Evolutionary conservation across 53 echinoderm and acorn worm genomes (phyloP).

Genomic region (Mesocentrotus franciscanus): DNA sequence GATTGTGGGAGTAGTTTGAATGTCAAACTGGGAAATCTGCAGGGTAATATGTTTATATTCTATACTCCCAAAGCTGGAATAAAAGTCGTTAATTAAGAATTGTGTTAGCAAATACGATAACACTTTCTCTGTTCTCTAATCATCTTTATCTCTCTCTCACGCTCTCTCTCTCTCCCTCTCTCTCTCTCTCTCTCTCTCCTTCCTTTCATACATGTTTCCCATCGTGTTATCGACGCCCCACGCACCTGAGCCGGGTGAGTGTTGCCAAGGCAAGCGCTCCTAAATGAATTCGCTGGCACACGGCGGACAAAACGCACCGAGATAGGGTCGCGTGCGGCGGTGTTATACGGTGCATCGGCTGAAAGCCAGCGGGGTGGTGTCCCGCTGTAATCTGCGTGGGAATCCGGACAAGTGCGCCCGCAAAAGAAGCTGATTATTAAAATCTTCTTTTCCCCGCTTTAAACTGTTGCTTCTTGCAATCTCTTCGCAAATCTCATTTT

Average conservation of each 20-base stretch:
- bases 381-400: slow-evolving; percentile 63
- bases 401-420: slow-evolving; percentile 57
- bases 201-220: background rate
- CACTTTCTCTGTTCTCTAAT: background rate
- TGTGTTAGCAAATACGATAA: slow-evolving; percentile 29
- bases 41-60: background rate
- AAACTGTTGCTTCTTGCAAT: slow-evolving; percentile 48
- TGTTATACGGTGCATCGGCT: background rate
- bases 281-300: slow-evolving; percentile 29
- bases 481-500: slow-evolving; percentile 13
- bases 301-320: background rate
- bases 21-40: background rate
- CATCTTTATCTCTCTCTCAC: background rate
- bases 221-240: background rate
- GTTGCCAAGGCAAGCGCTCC: background rate
- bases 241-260: background rate
- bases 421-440: slow-evolving; percentile 41
- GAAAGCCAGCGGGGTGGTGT: slow-evolving; percentile 47
- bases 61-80: background rate
- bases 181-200: background rate
- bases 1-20: background rate
- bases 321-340: slow-evolving; percentile 49
- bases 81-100: slow-evolving; percentile 12
- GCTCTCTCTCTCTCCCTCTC: background rate
- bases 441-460: slow-evolving; percentile 16